Evolutionary conservation across 2,797 vertebrate species (phyloP).

Genomic region (Gymnothorax javanicus): DNA sequence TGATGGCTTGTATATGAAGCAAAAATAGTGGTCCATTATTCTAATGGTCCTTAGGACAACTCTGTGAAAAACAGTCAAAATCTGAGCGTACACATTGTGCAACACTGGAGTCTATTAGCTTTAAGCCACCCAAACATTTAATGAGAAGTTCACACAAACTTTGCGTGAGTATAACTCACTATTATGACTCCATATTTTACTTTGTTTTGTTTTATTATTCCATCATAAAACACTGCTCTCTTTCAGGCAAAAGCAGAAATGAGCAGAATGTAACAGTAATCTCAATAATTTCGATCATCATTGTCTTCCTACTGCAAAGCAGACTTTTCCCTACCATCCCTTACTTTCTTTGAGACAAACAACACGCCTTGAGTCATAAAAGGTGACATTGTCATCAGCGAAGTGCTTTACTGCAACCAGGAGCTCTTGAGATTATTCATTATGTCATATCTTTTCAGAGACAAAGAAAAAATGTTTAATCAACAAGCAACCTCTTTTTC

Average conservation of each 20-base stretch:
- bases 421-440: background rate
- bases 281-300: background rate
- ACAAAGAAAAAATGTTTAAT: constrained; percentile 1
- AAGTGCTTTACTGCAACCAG: background rate
- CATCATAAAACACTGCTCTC: background rate
- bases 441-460: background rate
- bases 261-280: background rate
- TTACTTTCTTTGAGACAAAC: background rate
- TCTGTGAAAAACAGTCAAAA: background rate
- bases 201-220: background rate
- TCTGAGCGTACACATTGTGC: background rate
- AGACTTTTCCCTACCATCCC: background rate
- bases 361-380: background rate
- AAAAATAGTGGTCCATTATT: background rate
- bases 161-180: background rate
- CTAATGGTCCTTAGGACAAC: background rate
- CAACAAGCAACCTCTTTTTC: background rate
- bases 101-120: background rate
- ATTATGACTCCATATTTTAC: background rate
- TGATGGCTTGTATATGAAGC: background rate
- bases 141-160: background rate
- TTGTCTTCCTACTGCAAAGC: background rate
- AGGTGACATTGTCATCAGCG: background rate
- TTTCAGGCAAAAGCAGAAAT: background rate
- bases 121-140: background rate